Evolutionary conservation across 2,888 invertebrate species (phyloP), one percentile per base, ranked within the genome.

Genomic region (Molorchus minor): DNA sequence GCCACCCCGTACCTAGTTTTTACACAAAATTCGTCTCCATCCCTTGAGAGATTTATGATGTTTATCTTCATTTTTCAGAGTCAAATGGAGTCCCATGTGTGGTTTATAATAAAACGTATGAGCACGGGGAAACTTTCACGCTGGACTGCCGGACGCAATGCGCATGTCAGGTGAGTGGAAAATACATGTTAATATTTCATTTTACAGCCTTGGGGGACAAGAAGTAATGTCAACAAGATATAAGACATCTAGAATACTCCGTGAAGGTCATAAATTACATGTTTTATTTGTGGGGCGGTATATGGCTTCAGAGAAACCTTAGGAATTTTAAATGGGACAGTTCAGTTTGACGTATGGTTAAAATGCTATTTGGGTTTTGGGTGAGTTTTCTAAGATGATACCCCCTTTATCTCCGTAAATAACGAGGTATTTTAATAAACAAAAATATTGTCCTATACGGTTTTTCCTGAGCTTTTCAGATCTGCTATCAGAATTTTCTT

Each of bases 141-240:
- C 79, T 84, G 57, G 86, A 86, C 72, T 87, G 87, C 73, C 78
- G 85, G 55, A 84, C 85, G 3, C 83, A 84, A 70, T 87, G 87
- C 75, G 83, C 84, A 20, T 87, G 87, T 71, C 86, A 86, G 80
- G 84, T 84, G 70, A 77, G 75, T 67, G 8, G 30, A 29, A 4
- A 7, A 12, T n/a, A n/a, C n/a, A 46, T 40, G 21, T 21, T 44
- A 29, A 12, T 38, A 15, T 29, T 36, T 41, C 12, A 41, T 40
- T 41, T 13, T 20, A 16, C 16, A 13, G 20, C 8, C 25, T n/a
- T n/a, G 8, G 29, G 35, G 33, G 17, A 20, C n/a, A 29, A 10
- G 40, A 8, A 40, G 15, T 38, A 36, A 40, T 17, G 8, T 17
- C 17, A 40, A 7, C 17, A 40, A 40, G 16, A 15, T 40, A 17